These are phyloP conservation scores for Pongo abelii DNA, from an alignment of 2,113 vertebrate species.

Conservation along the genomic window DNA sequence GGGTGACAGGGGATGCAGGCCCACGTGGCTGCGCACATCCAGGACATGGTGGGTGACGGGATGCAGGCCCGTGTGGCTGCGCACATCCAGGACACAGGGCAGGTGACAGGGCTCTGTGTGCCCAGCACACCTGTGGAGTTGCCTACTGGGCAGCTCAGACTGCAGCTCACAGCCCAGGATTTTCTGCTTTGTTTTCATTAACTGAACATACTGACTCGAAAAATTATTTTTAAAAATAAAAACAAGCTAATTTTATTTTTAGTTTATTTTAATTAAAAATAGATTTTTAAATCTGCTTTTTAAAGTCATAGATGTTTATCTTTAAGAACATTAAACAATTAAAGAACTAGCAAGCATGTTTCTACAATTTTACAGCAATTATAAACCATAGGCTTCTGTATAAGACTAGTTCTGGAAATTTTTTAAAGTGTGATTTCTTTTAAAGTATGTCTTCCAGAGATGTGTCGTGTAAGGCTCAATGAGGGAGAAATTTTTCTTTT, in stretches of 20 bases:
- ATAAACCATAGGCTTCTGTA: not conserved
- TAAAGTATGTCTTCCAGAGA: not conserved
- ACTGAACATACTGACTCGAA: not conserved
- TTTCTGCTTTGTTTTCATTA: not conserved
- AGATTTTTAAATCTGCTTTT: too few relatives aligned
- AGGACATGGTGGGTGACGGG: too few relatives aligned
- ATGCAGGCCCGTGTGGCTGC: too few relatives aligned
- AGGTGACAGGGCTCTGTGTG: not conserved
- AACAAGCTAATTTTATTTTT: not conserved
- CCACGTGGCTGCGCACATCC: too few relatives aligned
- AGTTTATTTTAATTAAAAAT: too few relatives aligned
- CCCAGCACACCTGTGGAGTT: not conserved
- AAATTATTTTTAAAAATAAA: constrained; percentile 36
- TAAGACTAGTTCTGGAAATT: not conserved
- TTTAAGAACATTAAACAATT: too few relatives aligned
- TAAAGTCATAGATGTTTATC: too few relatives aligned
- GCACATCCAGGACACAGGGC: fast-evolving
- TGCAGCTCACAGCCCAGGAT: not conserved
- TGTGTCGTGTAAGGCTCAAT: not conserved
- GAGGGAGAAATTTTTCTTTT: not conserved
- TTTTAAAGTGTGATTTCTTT: not conserved
- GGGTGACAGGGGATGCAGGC: not conserved
- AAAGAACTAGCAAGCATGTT: not conserved
- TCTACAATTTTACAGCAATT: not conserved
- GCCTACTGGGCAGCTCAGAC: fast-evolving